Evolutionary conservation across 2,888 invertebrate genomes (phyloP), one percentile per base, ranked within the genome.

Genomic region (Dendrolimus pini): DNA sequence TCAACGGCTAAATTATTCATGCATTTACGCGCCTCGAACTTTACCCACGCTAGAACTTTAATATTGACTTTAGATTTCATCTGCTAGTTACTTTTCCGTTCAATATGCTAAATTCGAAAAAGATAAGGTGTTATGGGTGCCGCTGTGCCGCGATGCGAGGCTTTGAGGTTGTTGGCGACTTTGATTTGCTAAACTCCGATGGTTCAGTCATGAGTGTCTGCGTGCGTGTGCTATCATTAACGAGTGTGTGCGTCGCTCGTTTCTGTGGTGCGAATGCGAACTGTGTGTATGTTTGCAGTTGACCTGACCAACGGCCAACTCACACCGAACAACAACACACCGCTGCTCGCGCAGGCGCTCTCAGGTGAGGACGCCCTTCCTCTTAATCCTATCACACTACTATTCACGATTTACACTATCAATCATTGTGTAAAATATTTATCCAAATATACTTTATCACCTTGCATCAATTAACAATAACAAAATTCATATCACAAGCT

Each of bases 261-360:
- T 78, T 80, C 75, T 76, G 81, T 82, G 84, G 86, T 82, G 84
- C 83, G 91, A 84, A 91, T 92, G 91, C 93, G 91, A 93, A 91
- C 85, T 85, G 83, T 92, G 91, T 92, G 92, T 93, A 91, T 93
- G 92, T 94, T 94, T 94, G 91, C 94, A 97, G 97, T 97, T 94
- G 97, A 97, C 93, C 94, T 97, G 93, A 95, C 96, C 93, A 97
- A 97, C 92, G 97, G 97, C 91, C 97, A 97, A 93, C 94, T 97
- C 91, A 97, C 97, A 88, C 97, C 97, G 91, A 97, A 97, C 94
- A 97, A 97, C 94, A 97, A 97, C 92, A 97, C 97, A 87, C 97
- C 97, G 86, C 94, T 97, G 92, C 95, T 97, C 92, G 97, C 97
- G 92, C 97, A 97, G 93, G 97, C 97, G 85, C 94, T 97, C 92